A percentile compares a stretch with the other conserved stretches of the same genome.
Conservation (phyloP, 2,113 vertebrate genomes). For the Etheostoma spectabile region DNA sequence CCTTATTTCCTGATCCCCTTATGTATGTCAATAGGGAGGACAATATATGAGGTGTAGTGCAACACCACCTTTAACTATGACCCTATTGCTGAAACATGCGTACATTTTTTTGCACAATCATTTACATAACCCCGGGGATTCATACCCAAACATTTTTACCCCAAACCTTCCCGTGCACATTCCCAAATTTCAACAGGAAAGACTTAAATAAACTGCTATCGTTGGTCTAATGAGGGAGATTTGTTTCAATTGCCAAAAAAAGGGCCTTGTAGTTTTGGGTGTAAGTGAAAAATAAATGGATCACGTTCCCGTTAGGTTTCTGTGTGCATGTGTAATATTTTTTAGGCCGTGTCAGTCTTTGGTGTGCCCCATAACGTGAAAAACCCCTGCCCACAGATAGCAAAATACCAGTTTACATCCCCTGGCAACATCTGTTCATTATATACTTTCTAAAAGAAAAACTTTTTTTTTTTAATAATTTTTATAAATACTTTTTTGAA, state of each 20-base stretch:
- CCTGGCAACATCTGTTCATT: conserved; percentile 1
- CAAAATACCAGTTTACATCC: not conserved
- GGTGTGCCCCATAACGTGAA: conserved; percentile 19
- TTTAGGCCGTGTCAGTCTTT: not conserved
- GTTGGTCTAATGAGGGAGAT: not conserved
- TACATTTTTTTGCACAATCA: too few relatives aligned
- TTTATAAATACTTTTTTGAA: not conserved
- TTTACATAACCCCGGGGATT: too few relatives aligned
- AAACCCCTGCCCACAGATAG: conserved; percentile 2
- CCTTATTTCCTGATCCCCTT: too few relatives aligned
- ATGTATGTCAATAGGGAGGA: too few relatives aligned
- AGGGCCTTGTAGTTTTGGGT: not conserved
- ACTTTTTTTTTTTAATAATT: not conserved
- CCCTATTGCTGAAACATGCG: too few relatives aligned
- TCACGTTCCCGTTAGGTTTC: not conserved
- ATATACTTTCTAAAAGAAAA: not conserved
- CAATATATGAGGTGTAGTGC: too few relatives aligned
- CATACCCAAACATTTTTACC: too few relatives aligned
- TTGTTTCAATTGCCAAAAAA: not conserved
- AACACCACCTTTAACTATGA: too few relatives aligned
- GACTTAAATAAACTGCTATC: too few relatives aligned
- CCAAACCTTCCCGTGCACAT: not conserved
- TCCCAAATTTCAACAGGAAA: not conserved
- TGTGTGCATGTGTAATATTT: conserved; percentile 1
- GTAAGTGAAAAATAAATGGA: not conserved